Evolutionary conservation across 2,113 vertebrate genomes (phyloP).

Genomic region (Corythornis madagascariensis): DNA sequence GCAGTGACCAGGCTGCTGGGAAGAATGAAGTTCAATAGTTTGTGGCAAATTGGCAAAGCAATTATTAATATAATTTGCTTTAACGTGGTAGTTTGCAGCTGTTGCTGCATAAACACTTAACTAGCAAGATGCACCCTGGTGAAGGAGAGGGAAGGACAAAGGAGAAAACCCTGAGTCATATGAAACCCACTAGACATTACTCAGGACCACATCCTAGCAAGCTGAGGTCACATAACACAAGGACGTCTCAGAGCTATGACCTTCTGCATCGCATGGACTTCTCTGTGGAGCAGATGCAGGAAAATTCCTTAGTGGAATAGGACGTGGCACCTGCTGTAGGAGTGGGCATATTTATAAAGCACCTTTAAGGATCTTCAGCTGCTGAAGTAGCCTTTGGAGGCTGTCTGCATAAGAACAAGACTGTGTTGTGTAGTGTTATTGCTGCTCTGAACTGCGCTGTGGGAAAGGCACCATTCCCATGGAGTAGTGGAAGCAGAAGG

Average conservation of each 20-base stretch:
- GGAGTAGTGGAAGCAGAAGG: not conserved
- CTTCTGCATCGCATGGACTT: not conserved
- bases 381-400: not conserved
- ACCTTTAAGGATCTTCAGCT: not conserved
- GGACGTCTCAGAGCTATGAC: not conserved
- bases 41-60: not conserved
- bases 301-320: not conserved
- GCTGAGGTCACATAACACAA: not conserved
- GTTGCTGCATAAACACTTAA: slow-evolving; percentile 13
- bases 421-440: rapidly evolving
- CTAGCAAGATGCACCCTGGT: not conserved
- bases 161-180: slow-evolving; percentile 58
- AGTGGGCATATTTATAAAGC: not conserved
- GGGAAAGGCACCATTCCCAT: not conserved
- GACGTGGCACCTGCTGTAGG: not conserved
- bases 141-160: slow-evolving; percentile 57
- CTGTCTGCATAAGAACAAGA: not conserved
- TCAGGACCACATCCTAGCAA: slow-evolving; percentile 15
- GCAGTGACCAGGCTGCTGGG: not conserved
- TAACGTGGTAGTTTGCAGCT: not conserved
- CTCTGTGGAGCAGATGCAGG: not conserved
- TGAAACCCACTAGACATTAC: slow-evolving; percentile 9
- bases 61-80: not conserved
- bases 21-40: not conserved
- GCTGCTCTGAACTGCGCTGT: not conserved